A percentile compares a stretch with the other conserved stretches of the same genome.
Evolutionary conservation across 2,113 vertebrate genomes (phyloP).

Genomic region (Pogonocichla stellata): DNA sequence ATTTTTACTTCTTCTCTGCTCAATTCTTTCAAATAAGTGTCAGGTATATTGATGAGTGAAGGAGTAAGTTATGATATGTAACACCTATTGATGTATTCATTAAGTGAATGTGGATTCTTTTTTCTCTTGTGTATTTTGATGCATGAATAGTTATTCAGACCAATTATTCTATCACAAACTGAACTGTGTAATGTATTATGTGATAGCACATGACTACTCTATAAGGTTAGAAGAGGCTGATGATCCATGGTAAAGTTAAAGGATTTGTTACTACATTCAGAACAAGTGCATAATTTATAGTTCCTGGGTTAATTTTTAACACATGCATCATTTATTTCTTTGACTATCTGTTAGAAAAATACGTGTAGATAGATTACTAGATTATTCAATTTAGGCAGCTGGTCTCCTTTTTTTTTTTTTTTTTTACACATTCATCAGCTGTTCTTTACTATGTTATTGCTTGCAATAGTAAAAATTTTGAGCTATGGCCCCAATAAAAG

Average conservation of each 20-base stretch:
- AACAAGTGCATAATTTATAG: background rate
- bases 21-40: background rate
- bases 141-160: background rate
- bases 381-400: background rate
- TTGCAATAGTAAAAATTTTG: background rate
- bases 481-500: background rate
- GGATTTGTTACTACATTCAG: background rate
- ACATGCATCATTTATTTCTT: background rate
- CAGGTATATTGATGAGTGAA: background rate
- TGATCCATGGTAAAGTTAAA: background rate
- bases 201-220: background rate
- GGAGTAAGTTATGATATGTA: background rate
- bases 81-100: background rate
- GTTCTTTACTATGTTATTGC: background rate
- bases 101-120: background rate
- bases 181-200: background rate
- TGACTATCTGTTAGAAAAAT: background rate
- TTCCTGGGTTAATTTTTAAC: background rate
- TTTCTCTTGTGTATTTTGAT: background rate
- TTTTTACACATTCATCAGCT: background rate
- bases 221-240: background rate
- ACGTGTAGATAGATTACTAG: background rate
- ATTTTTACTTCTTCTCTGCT: background rate
- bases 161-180: background rate
- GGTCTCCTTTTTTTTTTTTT: background rate